Base-by-base conservation (phyloP, 2,113 vertebrate genomes). In the Bujurquina vittata region DNA sequence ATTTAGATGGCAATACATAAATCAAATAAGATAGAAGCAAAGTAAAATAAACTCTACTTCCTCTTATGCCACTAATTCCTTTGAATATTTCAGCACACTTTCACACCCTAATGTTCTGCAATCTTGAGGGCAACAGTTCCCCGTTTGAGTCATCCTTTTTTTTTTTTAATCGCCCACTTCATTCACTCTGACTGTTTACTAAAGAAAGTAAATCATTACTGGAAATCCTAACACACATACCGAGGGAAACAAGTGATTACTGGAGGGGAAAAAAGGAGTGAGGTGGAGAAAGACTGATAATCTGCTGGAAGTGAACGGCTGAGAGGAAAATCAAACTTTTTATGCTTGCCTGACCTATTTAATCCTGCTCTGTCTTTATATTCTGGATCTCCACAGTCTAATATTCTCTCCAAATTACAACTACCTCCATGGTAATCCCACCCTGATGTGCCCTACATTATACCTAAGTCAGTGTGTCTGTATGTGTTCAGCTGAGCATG, bases 401-500 rank as follows among this genome's bases (percentile, higher is more conserved):
- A 93, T 91, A 90, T 91, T 92, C 89, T 46, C n/a, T 87, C 54
- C 54, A 91, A 92, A 95, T 94, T 80, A 90, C 91, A 91, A 72
- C 90, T 90, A 92, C 92, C 92, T 92, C 87, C n/a, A 63, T 80
- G 49, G 67, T 94, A 95, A 94, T 94, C 93, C 92, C 35, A 61
- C 22, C 1, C 76, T 85, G 62, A 83, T 60, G 61, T 88, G 88
- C 85, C 87, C 90, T 88, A 90, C 65, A 85, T 91, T 90, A 77
- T 84, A 80, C 35, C 35, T 83, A 67, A 40, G 35, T 17, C 40
- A n/a, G 40, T 59, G 12, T 67, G 67, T 69, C 49, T 29, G 62
- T 52, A 31, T 46, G 79, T 75, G 26, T 84, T 43, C 0, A 5
- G 23, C 5, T 62, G 35, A 74, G 23, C 49, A 49, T 57, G 74